Conservation (phyloP, 1,140 invertebrate genomes). For the Rhysida immarginata region DNA sequence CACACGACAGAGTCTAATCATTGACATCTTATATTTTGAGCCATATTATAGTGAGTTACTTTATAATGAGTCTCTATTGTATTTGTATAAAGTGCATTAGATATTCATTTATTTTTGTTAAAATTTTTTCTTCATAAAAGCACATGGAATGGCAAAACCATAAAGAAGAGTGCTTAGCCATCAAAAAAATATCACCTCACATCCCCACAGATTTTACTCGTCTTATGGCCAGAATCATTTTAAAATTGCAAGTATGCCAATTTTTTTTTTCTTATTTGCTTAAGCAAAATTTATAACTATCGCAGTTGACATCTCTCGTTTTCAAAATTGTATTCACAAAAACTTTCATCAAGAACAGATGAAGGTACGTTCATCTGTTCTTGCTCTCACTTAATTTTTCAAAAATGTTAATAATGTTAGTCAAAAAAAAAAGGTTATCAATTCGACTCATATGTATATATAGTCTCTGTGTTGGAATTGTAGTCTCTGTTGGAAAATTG, state of each 20-base stretch:
- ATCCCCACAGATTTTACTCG: slow-evolving; percentile 1
- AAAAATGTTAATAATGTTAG: background rate
- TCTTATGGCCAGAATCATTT: slow-evolving; percentile 6
- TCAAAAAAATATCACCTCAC: slow-evolving; percentile 2
- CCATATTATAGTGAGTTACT: background rate
- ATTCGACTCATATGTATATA: background rate
- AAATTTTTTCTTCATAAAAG: slow-evolving; percentile 2
- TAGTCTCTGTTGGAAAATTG: no score
- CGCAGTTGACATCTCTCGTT: background rate
- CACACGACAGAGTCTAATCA: no score
- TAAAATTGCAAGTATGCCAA: slow-evolving; percentile 6
- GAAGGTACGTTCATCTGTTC: no score
- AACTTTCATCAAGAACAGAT: no score
- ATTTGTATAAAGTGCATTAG: background rate
- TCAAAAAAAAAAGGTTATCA: background rate
- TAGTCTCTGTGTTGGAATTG: no score
- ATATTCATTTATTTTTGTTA: background rate
- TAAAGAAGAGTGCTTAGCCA: slow-evolving; percentile 5
- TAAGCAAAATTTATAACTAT: no score
- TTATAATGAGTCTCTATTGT: background rate
- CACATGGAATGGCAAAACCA: slow-evolving; percentile 2
- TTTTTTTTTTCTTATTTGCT: background rate
- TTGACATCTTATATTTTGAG: background rate
- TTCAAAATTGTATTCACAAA: background rate
- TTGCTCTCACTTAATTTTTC: no score